phyloP scores from a whole-genome alignment of 2,888 invertebrate species.

The Tineola bisselliella region DNA sequence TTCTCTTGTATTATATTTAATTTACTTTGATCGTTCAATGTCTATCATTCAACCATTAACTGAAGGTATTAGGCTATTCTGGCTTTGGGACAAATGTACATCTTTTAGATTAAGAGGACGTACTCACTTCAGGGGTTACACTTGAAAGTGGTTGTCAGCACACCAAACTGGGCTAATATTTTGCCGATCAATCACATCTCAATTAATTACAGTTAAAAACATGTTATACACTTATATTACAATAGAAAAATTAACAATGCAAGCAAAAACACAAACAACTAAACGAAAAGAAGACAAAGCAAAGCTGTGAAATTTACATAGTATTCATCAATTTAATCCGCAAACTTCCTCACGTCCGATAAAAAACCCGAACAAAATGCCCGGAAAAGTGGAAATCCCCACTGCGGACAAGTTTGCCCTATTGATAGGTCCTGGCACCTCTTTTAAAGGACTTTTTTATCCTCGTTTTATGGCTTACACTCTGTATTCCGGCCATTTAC shows the following conservation, averaged over 20 bases:
- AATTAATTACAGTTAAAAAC: no score
- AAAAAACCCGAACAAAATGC: conserved; percentile 21
- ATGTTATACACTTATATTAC: no score
- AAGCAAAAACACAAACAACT: background rate
- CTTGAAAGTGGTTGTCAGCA: no score
- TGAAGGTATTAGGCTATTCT: no score
- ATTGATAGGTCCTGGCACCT: conserved; percentile 51
- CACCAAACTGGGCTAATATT: no score
- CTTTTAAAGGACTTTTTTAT: conserved; percentile 36
- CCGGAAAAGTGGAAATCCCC: conserved; percentile 19
- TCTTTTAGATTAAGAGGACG: no score
- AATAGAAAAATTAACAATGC: no score
- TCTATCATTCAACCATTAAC: no score
- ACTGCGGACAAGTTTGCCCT: conserved; percentile 38
- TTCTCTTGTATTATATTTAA: background rate
- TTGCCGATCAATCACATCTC: no score
- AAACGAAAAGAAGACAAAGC: background rate
- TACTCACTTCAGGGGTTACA: no score
- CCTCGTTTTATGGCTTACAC: conserved; percentile 26
- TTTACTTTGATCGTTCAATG: no score
- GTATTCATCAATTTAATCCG: conserved; percentile 7
- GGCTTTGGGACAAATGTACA: no score
- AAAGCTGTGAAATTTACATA: conserved; percentile 6
- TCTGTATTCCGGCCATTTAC: conserved; percentile 28
- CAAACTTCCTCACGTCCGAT: conserved; percentile 27